These are phyloP conservation scores for Ariolimax columbianus DNA, from an alignment of 2,888 invertebrate genomes.

Conservation along the genomic window DNA sequence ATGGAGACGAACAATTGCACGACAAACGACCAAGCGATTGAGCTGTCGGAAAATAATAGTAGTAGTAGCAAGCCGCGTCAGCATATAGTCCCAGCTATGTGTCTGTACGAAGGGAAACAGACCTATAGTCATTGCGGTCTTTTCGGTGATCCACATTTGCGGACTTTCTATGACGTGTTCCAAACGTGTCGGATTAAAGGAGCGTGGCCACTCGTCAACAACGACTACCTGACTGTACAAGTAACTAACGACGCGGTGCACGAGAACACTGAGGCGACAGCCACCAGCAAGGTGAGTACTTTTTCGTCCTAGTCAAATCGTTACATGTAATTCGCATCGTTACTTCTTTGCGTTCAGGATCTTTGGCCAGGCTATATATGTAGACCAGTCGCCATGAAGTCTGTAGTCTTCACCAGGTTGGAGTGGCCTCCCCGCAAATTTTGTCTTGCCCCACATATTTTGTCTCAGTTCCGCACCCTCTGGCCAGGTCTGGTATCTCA, in stretches of 20 bases:
- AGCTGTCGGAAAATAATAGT: conserved; percentile 42
- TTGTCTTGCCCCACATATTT: too few species aligned
- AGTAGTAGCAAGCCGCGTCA: conserved; percentile 53
- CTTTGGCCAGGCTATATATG: too few species aligned
- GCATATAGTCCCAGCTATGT: conserved; percentile 63
- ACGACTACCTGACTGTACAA: conserved; percentile 81
- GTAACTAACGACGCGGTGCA: conserved; percentile 81
- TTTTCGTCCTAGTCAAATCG: too few species aligned
- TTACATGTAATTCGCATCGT: too few species aligned
- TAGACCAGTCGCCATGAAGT: too few species aligned
- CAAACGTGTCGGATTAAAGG: conserved; percentile 82
- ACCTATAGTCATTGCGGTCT: conserved; percentile 80
- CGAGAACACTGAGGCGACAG: conserved; percentile 79
- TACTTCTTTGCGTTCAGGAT: too few species aligned
- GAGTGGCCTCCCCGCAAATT: too few species aligned
- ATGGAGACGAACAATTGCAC: conserved; percentile 78
- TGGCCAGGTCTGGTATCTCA: too few species aligned
- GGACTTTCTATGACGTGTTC: conserved; percentile 81
- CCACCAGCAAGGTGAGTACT: conserved; percentile 81
- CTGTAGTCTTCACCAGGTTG: too few species aligned
- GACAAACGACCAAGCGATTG: conserved; percentile 55
- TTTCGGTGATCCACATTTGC: conserved; percentile 83
- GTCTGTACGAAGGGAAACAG: conserved; percentile 71
- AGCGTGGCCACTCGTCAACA: conserved; percentile 82
- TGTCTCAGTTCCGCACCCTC: too few species aligned